Base-by-base conservation (phyloP, 2,888 invertebrate species). In the Hyles lineata region DNA sequence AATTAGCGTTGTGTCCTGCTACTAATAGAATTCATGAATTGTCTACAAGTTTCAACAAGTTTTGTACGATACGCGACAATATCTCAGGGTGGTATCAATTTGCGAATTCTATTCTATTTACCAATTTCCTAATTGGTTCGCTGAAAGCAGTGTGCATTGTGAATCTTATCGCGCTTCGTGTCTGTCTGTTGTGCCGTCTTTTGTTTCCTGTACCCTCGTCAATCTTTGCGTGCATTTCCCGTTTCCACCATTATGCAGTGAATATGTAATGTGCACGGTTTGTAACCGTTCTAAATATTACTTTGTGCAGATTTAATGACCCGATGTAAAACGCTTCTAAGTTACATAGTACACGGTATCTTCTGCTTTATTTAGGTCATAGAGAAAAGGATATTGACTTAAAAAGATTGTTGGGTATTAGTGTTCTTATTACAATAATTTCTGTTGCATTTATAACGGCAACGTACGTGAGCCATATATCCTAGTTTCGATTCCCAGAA, bases 201-300 rank as follows among this genome's bases (percentile, higher is more conserved):
- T 63, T 43, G 43, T 63, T 63, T 63, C 63, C 21, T 63, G 63
- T 63, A 63, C 43, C 43, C 21, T 63, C 21, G 63, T 63, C 63
- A 63, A 43, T 63, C 21, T 63, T 43, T 35, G 43, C 43, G 63
- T 21, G 63, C 63, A 63, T 63, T 63, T 63, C 43, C 21, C 35
- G 21, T 63, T 43, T 43, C 21, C 4, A 35, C 43, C 35, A 63
- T 21, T 63, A 63, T 43, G 63, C 21, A 23, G 43, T 43, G 63
- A 43, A 63, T 63, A 63, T 63, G 35, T 63, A 63, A 63, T 43
- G n/a, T 43, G 8, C 35, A 23, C 43, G 21, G 19, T 55, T 35
- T 23, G 25, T 29, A 55, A 60, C 60, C 8, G 15, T 59, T 21
- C 25, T 23, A 60, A 23, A 25, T 63, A 21, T 21, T 23, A n/a